Conservation (phyloP, 2,113 vertebrate genomes). For the Tachysurus fulvidraco region DNA sequence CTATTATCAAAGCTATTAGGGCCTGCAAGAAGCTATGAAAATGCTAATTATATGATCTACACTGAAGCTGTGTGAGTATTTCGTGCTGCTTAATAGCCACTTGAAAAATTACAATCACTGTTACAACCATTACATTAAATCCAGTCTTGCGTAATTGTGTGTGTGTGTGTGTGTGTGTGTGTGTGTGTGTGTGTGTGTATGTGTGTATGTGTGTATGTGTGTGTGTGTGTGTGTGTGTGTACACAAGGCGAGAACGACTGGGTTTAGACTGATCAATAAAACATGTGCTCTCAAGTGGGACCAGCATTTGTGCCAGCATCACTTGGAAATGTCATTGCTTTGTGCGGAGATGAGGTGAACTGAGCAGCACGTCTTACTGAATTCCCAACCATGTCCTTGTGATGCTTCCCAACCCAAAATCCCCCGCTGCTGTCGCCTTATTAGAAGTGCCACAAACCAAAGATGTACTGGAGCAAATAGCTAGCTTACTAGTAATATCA, state of each 20-base stretch:
- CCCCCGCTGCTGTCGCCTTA: slow-evolving; percentile 35
- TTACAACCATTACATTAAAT: not conserved
- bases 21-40: not conserved
- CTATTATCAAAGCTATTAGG: slow-evolving; percentile 8
- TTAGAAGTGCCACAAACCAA: slow-evolving; percentile 32
- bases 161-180: slow-evolving; percentile 17
- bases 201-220: slow-evolving; percentile 22
- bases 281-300: slow-evolving; percentile 45
- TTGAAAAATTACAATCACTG: slow-evolving; percentile 11
- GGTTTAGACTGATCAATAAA: slow-evolving; percentile 51
- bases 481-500: slow-evolving; percentile 28
- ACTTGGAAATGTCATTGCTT: slow-evolving; percentile 53
- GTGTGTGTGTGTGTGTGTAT: not conserved
- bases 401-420: slow-evolving; percentile 31
- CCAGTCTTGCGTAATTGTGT: not conserved
- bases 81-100: slow-evolving; percentile 2
- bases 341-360: slow-evolving; percentile 32
- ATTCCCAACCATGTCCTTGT: slow-evolving; percentile 22
- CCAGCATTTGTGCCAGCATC: slow-evolving; percentile 40
- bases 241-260: not conserved
- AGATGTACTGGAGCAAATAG: slow-evolving; percentile 5
- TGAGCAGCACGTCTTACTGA: slow-evolving; percentile 28
- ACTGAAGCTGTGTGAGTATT: not conserved
- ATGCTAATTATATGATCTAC: slow-evolving; percentile 34
- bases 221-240: slow-evolving; percentile 8